phyloP scores from a whole-genome alignment of 2,797 vertebrate species.

The Epinephelus malabaricus region DNA sequence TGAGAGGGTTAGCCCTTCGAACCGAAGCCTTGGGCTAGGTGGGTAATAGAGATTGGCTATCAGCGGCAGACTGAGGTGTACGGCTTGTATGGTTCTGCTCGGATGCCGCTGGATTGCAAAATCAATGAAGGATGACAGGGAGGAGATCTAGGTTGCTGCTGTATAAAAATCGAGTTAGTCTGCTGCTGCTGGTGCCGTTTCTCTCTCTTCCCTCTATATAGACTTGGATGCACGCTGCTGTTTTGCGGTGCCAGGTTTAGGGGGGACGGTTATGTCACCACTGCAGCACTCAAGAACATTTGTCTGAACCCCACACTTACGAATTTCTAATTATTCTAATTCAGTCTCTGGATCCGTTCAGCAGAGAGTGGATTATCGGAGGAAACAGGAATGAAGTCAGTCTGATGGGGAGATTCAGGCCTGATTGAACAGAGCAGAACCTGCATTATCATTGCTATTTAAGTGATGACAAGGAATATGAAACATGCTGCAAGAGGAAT shows the following conservation, averaged over 20 bases:
- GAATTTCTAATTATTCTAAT: constrained; percentile 56
- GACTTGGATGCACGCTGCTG: constrained; percentile 42
- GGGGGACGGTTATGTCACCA: constrained; percentile 64
- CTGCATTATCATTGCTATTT: constrained; percentile 35
- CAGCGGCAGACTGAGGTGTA: constrained; percentile 71
- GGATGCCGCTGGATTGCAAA: constrained; percentile 79
- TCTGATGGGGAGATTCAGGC: constrained; percentile 21
- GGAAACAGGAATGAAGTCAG: constrained; percentile 14
- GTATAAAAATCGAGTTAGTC: constrained; percentile 65
- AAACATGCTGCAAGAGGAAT: constrained; percentile 36
- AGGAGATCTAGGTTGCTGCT: constrained; percentile 72
- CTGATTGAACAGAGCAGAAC: constrained; percentile 26
- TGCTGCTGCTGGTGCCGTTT: constrained; percentile 29
- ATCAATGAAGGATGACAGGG: constrained; percentile 81
- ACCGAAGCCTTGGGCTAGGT: constrained; percentile 67
- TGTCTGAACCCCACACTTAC: constrained; percentile 42
- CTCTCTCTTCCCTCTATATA: constrained; percentile 25
- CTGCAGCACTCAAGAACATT: constrained; percentile 56
- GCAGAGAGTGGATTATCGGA: constrained; percentile 47
- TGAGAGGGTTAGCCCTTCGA: constrained; percentile 60
- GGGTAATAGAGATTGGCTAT: constrained; percentile 80
- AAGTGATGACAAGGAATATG: constrained; percentile 39
- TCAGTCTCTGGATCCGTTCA: constrained; percentile 48
- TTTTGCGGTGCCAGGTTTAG: constrained; percentile 63
- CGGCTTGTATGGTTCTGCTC: constrained; percentile 76